Conservation (phyloP, 2,888 invertebrate species). For the Itoplectis maculator region DNA sequence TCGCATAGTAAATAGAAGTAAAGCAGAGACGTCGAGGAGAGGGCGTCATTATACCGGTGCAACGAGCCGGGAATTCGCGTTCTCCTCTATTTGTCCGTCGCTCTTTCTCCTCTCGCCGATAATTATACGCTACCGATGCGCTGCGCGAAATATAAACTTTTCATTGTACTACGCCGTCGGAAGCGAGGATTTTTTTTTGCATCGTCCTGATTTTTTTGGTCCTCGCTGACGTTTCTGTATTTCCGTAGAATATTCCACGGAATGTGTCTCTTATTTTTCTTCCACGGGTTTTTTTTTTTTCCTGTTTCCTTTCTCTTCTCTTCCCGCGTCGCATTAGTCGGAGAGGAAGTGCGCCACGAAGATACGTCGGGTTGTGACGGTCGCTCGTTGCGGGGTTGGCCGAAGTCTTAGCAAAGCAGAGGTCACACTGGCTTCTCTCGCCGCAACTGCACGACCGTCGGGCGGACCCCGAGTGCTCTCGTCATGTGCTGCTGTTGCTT, state of each 20-base stretch:
- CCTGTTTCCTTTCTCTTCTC: too few species aligned
- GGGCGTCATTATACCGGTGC: conserved; percentile 42
- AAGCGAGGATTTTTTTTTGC: background rate
- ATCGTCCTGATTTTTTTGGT: background rate
- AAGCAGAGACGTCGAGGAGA: conserved; percentile 30
- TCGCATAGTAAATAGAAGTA: background rate
- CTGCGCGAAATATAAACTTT: conserved; percentile 1
- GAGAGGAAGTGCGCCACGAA: conserved; percentile 6
- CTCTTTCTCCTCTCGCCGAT: conserved; percentile 4
- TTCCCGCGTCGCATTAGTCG: background rate
- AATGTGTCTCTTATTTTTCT: background rate
- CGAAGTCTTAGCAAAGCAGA: conserved; percentile 76
- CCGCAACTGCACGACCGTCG: conserved; percentile 13
- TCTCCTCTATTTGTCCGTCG: conserved; percentile 2
- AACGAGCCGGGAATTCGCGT: conserved; percentile 45
- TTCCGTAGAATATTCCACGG: conserved; percentile 18
- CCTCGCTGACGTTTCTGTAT: too few species aligned
- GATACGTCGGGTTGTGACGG: background rate
- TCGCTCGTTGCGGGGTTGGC: conserved; percentile 66
- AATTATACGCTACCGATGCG: conserved; percentile 21
- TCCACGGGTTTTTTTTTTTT: conserved; percentile 10
- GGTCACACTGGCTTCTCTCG: conserved; percentile 74
- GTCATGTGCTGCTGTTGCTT: conserved; percentile 19
- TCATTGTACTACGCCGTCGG: background rate
- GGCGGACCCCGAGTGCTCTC: background rate